Evolutionary conservation across 2,113 vertebrate genomes (phyloP).

Genomic region (Lycocorax pyrrhopterus): DNA sequence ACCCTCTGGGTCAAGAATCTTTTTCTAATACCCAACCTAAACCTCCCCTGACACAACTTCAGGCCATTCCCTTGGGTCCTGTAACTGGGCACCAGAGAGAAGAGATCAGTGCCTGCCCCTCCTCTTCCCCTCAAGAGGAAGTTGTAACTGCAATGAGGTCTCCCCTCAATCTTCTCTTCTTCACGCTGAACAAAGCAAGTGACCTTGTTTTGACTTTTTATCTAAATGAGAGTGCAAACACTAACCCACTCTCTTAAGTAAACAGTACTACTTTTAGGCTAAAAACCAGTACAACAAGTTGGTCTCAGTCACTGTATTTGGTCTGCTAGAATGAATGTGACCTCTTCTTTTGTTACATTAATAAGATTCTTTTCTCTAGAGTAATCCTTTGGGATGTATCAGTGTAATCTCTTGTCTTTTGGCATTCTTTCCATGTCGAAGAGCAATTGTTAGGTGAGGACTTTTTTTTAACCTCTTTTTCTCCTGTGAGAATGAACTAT

Average conservation of each 20-base stretch:
- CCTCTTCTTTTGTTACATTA: background rate
- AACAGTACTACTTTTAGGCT: background rate
- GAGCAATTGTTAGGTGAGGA: background rate
- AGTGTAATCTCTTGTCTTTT: background rate
- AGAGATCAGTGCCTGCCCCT: background rate
- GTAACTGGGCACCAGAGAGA: background rate
- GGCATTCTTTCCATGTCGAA: background rate
- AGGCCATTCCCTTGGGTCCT: background rate
- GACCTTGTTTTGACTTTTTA: background rate
- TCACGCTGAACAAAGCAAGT: background rate
- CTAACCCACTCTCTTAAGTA: background rate
- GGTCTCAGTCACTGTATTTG: background rate
- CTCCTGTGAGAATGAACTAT: background rate
- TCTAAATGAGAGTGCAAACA: background rate
- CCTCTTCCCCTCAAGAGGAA: background rate
- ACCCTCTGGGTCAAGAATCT: background rate
- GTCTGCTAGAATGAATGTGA: background rate
- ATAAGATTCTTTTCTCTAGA: background rate
- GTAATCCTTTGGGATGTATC: background rate
- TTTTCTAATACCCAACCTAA: background rate
- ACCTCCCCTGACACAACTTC: background rate
- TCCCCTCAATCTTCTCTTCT: background rate
- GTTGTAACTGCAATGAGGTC: background rate
- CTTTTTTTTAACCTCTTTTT: background rate
- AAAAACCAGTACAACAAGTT: background rate